Base-by-base conservation (phyloP, 2,888 invertebrate species). In the Hololepta plana region DNA sequence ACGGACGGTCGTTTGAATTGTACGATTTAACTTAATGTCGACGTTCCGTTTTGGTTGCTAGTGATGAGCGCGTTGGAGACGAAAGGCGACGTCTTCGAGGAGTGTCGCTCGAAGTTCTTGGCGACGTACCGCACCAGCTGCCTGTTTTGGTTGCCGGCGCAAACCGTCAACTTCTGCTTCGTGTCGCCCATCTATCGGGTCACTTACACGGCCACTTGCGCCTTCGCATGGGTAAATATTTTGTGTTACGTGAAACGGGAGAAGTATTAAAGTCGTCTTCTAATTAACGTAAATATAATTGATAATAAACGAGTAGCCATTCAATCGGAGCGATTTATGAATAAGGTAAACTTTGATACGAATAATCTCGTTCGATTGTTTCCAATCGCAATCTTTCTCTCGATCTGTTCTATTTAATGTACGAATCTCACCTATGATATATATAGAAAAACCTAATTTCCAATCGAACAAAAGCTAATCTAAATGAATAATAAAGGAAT, bases 161-260 rank as follows among this genome's bases (percentile, higher is more conserved):
- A 84, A 52, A 64, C 71, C 0, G 46, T 82, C 15, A 87, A 87
- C 52, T 87, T 87, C 51, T 47, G 64, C 22, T 50, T 79, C 26
- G 49, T 87, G 25, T 73, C 82, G 1, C 64, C 81, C 1, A 54
- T 69, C 26, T 64, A 73, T 30, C 61, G 87, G 9, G 79, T 87
- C 1, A 65, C 74, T 2, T 87, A 77, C 43, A 77, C 87, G 13
- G 76, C 81, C 1, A 55, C 67, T 1, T 76, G 73, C 24, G 74
- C 82, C 2, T 76, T 85, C 40, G 49, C 73, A 12, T 87, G 85
- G 85, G 75, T 81, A 30, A 85, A 85, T 44, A 74, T 85, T 28
- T 55, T 87, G 12, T 84, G 82, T 45, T 79, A 72, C 51, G 67
- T 84, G 32, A 85, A 85, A 46, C 55, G 79, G 28, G 66, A 66